These are phyloP conservation scores for Saimiri boliviensis DNA, from an alignment of 2,113 vertebrate species.

Conservation along the genomic window DNA sequence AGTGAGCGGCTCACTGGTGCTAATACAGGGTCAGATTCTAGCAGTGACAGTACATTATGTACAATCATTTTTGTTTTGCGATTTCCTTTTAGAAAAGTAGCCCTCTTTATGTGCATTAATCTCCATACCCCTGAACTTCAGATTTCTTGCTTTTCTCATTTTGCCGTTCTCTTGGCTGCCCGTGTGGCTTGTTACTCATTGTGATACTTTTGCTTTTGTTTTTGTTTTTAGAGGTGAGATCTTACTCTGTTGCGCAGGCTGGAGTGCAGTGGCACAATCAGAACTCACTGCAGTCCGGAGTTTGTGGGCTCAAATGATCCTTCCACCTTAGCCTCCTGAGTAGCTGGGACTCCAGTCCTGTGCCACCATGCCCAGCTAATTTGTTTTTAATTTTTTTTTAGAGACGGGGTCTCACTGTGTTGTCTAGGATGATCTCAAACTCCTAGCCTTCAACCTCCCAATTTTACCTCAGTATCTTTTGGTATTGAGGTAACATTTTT, in stretches of 20 bases:
- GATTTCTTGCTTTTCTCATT: not conserved
- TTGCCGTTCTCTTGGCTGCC: not conserved
- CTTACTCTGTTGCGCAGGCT: no score
- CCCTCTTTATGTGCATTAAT: not conserved
- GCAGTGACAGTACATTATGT: not conserved
- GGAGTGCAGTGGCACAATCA: no score
- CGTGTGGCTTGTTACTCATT: not conserved
- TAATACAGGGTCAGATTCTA: not conserved
- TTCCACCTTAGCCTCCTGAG: not conserved
- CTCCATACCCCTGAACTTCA: not conserved
- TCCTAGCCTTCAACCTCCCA: no score
- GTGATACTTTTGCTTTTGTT: not conserved
- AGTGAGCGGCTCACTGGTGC: not conserved
- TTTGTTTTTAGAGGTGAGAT: no score
- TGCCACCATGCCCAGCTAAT: no score
- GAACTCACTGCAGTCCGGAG: no score
- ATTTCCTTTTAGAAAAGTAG: not conserved
- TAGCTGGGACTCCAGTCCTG: not conserved
- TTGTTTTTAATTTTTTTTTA: no score
- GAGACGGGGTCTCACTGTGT: no score
- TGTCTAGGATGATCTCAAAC: no score
- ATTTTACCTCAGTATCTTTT: not conserved
- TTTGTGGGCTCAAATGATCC: no score
- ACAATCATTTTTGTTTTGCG: not conserved
- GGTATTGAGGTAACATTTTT: not conserved